These are phyloP conservation scores for Caradrina clavipalpis DNA, from an alignment of 2,888 invertebrate species.

Conservation along the genomic window DNA sequence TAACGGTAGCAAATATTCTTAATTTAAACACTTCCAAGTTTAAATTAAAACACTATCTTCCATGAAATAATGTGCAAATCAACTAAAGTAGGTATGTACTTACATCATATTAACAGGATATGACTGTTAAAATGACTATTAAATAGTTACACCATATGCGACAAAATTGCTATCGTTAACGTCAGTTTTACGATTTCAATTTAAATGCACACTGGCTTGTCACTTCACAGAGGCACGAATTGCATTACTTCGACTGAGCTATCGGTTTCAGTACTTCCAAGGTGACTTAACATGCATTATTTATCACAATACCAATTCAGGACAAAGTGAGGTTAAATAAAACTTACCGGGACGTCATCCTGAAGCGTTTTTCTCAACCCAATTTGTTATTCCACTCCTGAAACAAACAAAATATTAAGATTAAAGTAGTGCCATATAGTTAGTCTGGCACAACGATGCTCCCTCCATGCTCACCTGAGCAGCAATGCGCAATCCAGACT, in stretches of 20 bases:
- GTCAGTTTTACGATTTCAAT: constrained; percentile 3
- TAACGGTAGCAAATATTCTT: neutral
- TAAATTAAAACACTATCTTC: neutral
- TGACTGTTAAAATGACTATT: neutral
- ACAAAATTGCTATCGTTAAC: neutral
- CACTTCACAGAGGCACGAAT: constrained; percentile 5
- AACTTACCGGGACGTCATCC: constrained; percentile 84
- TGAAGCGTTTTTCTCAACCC: constrained; percentile 62
- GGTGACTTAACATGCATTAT: constrained; percentile 32
- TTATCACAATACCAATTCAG: constrained; percentile 11
- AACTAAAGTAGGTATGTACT: neutral
- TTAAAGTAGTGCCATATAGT: constrained; percentile 1
- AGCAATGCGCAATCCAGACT: constrained; percentile 18
- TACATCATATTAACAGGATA: constrained; percentile 12
- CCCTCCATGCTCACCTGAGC: constrained; percentile 15
- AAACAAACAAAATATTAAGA: constrained; percentile 68
- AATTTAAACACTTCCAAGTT: neutral
- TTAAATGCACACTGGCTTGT: neutral
- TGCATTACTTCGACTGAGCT: neutral
- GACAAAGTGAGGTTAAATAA: constrained; percentile 19
- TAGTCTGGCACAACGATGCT: constrained; percentile 5
- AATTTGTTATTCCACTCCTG: constrained; percentile 71
- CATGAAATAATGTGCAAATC: constrained; percentile 1
- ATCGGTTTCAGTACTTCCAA: constrained; percentile 28
- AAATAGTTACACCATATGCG: constrained; percentile 8